Percentiles rank a stretch among this genome's conserved stretches.
Conservation (phyloP, 2,797 vertebrate species). For the Falco peregrinus region DNA sequence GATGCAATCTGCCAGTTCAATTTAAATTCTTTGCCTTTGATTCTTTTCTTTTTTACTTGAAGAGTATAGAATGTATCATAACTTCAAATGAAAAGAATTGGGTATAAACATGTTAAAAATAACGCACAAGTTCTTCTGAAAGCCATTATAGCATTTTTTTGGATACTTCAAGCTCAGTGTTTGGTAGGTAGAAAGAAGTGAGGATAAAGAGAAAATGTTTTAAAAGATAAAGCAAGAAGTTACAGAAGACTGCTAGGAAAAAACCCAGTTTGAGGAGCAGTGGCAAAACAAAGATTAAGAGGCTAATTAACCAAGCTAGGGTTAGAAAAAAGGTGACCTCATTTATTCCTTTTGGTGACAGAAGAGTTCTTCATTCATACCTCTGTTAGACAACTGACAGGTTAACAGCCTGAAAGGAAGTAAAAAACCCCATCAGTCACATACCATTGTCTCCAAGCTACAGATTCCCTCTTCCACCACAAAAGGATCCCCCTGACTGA, state of each 20-base stretch:
- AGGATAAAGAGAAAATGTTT: not conserved
- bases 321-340: not conserved
- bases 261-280: not conserved
- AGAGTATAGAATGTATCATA: not conserved
- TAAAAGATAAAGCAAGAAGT: not conserved
- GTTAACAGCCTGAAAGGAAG: not conserved
- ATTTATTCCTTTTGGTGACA: not conserved
- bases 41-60: not conserved
- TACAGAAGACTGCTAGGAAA: not conserved
- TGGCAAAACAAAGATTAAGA: not conserved
- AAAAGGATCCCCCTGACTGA: not conserved
- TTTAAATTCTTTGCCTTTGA: not conserved
- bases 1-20: not conserved
- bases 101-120: not conserved
- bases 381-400: not conserved
- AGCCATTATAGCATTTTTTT: not conserved
- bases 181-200: not conserved
- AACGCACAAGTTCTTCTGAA: not conserved
- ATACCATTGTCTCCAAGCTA: not conserved
- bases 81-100: not conserved
- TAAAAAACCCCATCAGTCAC: not conserved
- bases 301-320: not conserved
- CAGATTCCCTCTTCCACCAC: not conserved
- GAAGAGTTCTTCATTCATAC: not conserved
- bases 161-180: not conserved